phyloP scores from a whole-genome alignment of 2,797 vertebrate genomes.

The Hydrophis major region DNA sequence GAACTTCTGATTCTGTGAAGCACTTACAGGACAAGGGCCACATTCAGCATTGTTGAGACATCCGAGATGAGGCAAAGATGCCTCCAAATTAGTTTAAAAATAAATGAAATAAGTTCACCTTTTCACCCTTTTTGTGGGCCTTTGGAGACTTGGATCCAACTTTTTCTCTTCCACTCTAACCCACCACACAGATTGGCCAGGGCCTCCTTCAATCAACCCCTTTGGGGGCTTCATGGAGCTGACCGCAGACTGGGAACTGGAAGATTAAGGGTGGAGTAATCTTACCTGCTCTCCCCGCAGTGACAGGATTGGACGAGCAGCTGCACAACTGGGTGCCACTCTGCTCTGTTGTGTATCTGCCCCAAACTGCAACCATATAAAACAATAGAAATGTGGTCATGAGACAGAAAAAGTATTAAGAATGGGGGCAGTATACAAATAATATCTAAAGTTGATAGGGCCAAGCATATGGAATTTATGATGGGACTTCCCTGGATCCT shows the following conservation, averaged over 20 bases:
- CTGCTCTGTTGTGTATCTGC: constrained; percentile 89
- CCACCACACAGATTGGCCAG: background rate
- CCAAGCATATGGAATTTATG: background rate
- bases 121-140: background rate
- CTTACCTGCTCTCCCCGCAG: constrained; percentile 80
- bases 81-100: background rate
- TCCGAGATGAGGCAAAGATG: background rate
- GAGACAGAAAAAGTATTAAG: background rate
- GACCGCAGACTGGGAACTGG: background rate
- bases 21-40: background rate
- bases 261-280: background rate
- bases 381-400: background rate
- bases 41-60: background rate
- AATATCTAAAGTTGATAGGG: background rate
- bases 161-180: background rate
- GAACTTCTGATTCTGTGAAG: background rate
- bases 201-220: background rate
- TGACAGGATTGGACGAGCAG: constrained; percentile 81
- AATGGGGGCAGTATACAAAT: background rate
- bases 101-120: background rate
- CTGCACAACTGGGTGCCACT: constrained; percentile 85
- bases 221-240: background rate
- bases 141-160: background rate
- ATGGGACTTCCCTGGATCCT: background rate
- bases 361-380: constrained; percentile 75